Evolutionary conservation across 2,888 invertebrate genomes (phyloP), one percentile per base, ranked within the genome.

Genomic region (Drosophila birchii): DNA sequence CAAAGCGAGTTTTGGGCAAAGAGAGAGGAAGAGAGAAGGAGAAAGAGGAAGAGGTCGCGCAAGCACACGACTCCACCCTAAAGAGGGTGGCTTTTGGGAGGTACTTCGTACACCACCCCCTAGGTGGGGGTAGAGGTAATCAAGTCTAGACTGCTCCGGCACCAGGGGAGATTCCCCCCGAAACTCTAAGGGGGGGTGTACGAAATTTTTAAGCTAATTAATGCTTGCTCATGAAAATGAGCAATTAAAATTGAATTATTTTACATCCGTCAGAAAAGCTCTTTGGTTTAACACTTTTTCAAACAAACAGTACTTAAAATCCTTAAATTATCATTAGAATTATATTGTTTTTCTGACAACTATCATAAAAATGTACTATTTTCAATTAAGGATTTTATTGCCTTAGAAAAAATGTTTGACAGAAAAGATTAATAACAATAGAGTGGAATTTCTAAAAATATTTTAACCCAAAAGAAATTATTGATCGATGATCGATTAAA

Each of bases 1-100:
- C 56, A 71, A 44, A 62, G 61, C 59, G 41, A 54, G 47, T 38
- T 16, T 38, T 32, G 6, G 26, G 47, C 12, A 26, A 9, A 32
- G n/a, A 44, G 7, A 44, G 7, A 12, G 47, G 4, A n/a, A 51
- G 20, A 29, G 14, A 26, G 41, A 44, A n/a, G n/a, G 34, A 18
- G 43, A 14, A 12, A 23, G 41, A 3, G 14, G 2, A 34, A 32
- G 36, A 34, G 61, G 41, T 29, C 16, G 44, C 23, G 23, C 23
- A 11, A 12, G 57, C 32, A 34, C 60, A 47, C 61, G 45, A 60
- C 39, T 39, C 39, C 53, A 51, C 34, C 36, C 23, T 6, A 53
- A 41, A n/a, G 12, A n/a, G 41, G 20, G 41, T 39, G 54, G 55
- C 29, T 32, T 41, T 18, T 16, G 43, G 41, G 29, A 23, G 60